These are phyloP conservation scores for Drosophila rellima DNA, from an alignment of 2,888 invertebrate genomes.

Conservation along the genomic window DNA sequence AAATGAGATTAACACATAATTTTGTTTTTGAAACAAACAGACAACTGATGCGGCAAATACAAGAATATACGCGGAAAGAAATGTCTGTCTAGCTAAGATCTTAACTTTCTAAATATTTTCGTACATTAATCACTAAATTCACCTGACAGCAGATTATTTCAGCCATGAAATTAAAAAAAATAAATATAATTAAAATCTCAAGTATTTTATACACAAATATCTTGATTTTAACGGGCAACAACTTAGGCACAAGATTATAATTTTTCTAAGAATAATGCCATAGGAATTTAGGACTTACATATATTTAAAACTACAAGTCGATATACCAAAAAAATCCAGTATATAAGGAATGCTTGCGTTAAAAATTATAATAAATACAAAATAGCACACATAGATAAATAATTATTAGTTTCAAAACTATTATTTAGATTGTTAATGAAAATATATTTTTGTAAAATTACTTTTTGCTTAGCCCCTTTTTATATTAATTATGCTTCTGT, in stretches of 20 bases:
- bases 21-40: conserved; percentile 51
- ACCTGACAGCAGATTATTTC: conserved; percentile 66
- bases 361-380: no score
- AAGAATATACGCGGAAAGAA: conserved; percentile 6
- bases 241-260: conserved; percentile 2
- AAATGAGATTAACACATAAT: conserved; percentile 77
- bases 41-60: conserved; percentile 39
- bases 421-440: no score
- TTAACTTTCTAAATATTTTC: conserved; percentile 44
- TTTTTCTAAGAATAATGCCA: neutral
- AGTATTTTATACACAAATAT: conserved; percentile 18
- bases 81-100: conserved; percentile 18
- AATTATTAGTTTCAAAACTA: no score
- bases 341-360: no score
- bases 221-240: conserved; percentile 5
- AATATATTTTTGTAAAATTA: no score
- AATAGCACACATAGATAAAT: no score
- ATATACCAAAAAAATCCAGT: no score
- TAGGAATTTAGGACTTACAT: no score
- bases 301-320: no score
- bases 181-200: conserved; percentile 63
- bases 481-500: no score
- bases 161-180: conserved; percentile 65
- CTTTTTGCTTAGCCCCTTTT: no score
- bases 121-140: conserved; percentile 64